phyloP scores from a whole-genome alignment of 2,888 invertebrate genomes.

The Omphaloscelis lunosa region DNA sequence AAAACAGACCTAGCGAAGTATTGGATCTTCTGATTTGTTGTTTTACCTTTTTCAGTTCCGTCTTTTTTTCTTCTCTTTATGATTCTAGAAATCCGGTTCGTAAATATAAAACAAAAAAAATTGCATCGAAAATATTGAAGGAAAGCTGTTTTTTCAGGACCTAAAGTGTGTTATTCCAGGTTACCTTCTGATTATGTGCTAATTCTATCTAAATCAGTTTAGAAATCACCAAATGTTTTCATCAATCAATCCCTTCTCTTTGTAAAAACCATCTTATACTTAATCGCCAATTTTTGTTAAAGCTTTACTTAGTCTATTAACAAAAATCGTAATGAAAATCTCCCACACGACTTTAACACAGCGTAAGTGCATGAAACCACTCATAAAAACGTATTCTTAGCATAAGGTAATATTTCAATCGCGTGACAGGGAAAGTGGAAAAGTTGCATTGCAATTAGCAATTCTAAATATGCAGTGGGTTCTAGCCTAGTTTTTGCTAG shows the following conservation, averaged over 20 bases:
- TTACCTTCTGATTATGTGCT: background rate
- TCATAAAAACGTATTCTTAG: constrained; percentile 50
- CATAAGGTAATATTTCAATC: constrained; percentile 56
- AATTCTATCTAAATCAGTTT: background rate
- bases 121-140: background rate
- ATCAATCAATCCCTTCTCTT: background rate
- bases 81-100: background rate
- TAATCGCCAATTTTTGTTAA: background rate
- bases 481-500: constrained; percentile 63
- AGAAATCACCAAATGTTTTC: background rate
- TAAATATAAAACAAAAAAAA: background rate
- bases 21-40: constrained; percentile 55
- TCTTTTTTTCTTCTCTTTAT: constrained; percentile 33
- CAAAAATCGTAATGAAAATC: constrained; percentile 31
- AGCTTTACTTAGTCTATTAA: background rate
- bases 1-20: constrained; percentile 55
- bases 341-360: constrained; percentile 23
- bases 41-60: constrained; percentile 31
- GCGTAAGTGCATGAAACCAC: constrained; percentile 28
- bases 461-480: constrained; percentile 67
- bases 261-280: background rate
- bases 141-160: background rate
- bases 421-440: constrained; percentile 61
- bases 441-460: constrained; percentile 68
- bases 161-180: background rate